Conservation (phyloP, 2,113 vertebrate genomes). For the cattle (Bos taurus) region ARS-UCD2.0 NC_037332.1:4330001-4330500, state of each 20-base stretch:
- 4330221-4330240: neutral
- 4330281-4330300: neutral
- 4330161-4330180: constrained; percentile 3
- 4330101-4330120: neutral
- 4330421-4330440: neutral
- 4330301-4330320: neutral
- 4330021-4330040: neutral
- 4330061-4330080: constrained; percentile 15
- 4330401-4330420: neutral
- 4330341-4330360: neutral
- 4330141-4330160: neutral
- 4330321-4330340: neutral
- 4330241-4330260: neutral
- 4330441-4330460: neutral
- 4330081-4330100: constrained; percentile 17
- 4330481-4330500: neutral
- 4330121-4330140: neutral
- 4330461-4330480: neutral
- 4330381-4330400: neutral
- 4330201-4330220: no score
- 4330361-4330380: neutral
- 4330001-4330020: constrained; percentile 4
- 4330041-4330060: neutral
- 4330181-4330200: neutral
- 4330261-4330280: neutral